These are phyloP conservation scores for Girardia tigrina DNA, from an alignment of 2,888 invertebrate genomes.

Conservation along the genomic window DNA sequence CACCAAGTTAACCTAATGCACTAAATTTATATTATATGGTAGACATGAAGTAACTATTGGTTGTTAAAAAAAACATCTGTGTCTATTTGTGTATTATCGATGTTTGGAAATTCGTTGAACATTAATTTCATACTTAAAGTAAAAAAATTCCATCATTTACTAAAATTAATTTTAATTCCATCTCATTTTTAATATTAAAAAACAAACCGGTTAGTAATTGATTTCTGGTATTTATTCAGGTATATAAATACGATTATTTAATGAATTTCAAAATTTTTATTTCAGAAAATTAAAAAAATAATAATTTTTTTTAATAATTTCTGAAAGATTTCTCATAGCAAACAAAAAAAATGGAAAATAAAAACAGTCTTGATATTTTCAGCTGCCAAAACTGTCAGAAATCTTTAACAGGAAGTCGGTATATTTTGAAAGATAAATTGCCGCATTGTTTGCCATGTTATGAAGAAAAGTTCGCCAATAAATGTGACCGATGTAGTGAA, in stretches of 20 bases:
- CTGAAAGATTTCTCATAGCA: too few relatives aligned
- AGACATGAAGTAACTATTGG: neutral
- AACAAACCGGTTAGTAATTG: neutral
- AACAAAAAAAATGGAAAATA: neutral
- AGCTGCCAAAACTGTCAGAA: slow-evolving; percentile 54
- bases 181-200: too few relatives aligned
- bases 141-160: neutral
- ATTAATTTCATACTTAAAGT: slow-evolving; percentile 16
- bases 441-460: slow-evolving; percentile 99
- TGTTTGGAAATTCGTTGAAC: neutral
- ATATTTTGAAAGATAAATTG: slow-evolving; percentile 93
- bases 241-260: too few relatives aligned
- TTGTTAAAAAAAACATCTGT: slow-evolving; percentile 15
- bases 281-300: too few relatives aligned
- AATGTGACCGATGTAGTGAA: slow-evolving; percentile 87
- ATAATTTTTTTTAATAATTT: too few relatives aligned
- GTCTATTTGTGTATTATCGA: slow-evolving; percentile 14
- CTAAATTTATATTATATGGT: neutral
- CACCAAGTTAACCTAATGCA: neutral
- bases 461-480: slow-evolving; percentile 94
- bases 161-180: neutral
- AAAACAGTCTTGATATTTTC: slow-evolving; percentile 76
- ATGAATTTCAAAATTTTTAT: too few relatives aligned
- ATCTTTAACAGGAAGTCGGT: slow-evolving; percentile 68
- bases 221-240: too few relatives aligned